These are phyloP conservation scores for Vulpes lagopus DNA, from an alignment of 2,113 vertebrate genomes.

Conservation along the genomic window DNA sequence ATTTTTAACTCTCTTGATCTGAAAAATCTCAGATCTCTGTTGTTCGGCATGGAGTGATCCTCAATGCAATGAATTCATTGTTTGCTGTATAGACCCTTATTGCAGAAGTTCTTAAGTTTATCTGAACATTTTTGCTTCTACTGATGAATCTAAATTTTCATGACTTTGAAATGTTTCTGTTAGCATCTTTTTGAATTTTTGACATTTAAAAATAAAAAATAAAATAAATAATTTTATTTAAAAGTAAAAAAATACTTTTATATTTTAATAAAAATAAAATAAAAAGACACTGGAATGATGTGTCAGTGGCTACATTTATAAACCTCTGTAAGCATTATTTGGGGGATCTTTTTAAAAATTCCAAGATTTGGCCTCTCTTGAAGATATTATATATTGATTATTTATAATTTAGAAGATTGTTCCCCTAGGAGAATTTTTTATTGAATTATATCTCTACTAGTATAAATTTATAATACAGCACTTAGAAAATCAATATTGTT, in stretches of 20 bases:
- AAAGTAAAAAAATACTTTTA: neutral
- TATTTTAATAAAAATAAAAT: neutral
- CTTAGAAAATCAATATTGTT: neutral
- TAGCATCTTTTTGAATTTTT: neutral
- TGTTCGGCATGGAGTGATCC: neutral
- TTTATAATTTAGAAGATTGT: neutral
- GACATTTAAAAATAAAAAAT: neutral
- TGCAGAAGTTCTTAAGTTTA: neutral
- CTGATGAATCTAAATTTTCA: neutral
- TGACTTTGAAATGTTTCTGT: neutral
- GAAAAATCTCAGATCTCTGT: neutral
- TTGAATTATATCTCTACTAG: neutral
- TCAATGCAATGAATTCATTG: neutral
- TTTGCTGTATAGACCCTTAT: neutral
- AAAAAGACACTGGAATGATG: neutral
- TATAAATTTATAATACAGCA: neutral
- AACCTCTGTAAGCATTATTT: neutral
- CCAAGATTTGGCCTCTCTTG: neutral
- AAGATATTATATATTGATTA: neutral
- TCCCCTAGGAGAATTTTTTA: rapidly evolving
- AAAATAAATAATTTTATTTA: too few species aligned
- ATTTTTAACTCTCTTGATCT: neutral
- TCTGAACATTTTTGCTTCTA: neutral
- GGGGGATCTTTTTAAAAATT: neutral
- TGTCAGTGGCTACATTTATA: neutral